Percentiles rank a stretch among this genome's conserved stretches.
Evolutionary conservation across 2,797 vertebrate species (phyloP).

Genomic region (Prunella strophiata): DNA sequence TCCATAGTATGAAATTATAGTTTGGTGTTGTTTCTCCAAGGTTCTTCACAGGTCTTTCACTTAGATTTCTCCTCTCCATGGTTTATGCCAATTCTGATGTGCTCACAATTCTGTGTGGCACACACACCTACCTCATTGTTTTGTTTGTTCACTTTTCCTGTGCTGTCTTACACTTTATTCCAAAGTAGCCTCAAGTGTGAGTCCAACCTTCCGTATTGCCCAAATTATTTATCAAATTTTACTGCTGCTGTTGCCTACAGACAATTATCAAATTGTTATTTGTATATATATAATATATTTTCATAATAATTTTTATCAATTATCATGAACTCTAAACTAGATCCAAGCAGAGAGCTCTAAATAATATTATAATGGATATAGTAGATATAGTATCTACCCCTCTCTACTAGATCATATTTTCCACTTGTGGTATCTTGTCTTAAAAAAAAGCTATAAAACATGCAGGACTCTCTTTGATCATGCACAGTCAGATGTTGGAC

Average conservation of each 20-base stretch:
- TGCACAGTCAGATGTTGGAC: neutral
- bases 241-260: neutral
- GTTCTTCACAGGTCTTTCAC: neutral
- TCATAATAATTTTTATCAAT: too few species aligned
- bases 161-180: neutral
- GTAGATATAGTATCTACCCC: neutral
- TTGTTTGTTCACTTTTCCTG: neutral
- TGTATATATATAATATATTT: too few species aligned
- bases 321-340: neutral
- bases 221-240: neutral
- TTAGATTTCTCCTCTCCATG: neutral
- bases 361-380: neutral
- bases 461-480: neutral
- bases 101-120: too few species aligned
- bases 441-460: neutral
- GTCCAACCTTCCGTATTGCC: neutral
- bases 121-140: neutral
- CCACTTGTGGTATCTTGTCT: neutral
- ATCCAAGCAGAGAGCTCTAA: neutral
- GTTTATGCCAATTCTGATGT: neutral
- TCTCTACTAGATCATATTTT: neutral
- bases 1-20: neutral
- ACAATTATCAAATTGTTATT: neutral
- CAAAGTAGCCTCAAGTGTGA: neutral
- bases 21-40: neutral